Base-by-base conservation (phyloP, 2,888 invertebrate species). In the Euplexia lucipara region DNA sequence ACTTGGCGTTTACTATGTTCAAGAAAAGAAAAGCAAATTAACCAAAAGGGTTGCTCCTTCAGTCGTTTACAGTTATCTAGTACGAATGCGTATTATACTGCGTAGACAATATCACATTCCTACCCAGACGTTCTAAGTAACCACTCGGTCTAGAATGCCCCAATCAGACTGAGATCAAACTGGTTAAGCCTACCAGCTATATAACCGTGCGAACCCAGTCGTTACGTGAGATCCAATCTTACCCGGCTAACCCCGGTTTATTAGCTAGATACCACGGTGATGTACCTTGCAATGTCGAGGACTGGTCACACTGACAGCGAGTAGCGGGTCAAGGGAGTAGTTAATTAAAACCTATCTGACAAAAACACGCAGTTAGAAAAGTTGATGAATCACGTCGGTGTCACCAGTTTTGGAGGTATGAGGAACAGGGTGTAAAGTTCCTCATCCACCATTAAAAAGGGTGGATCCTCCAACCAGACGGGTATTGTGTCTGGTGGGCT, bases 141-240 rank as follows among this genome's bases (percentile, higher is more conserved):
- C 51, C 42, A n/a, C 42, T 73, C 47, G 20, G 52, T 73, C 41
- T 67, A 54, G 74, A 73, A 74, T 30, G 37, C 42, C 41, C 67
- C 69, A 75, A 75, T 75, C 75, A 78, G 75, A 62, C 47, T 20
- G 32, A 75, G 75, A 78, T 75, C 69, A 78, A 68, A 78, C 56
- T n/a, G 62, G 61, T 26, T 75, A 78, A 78, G 75, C 78, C 75
- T 74, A 74, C 32, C n/a, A 42, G 58, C 56, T 66, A 66, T 60
- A 78, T 74, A 71, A 37, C 53, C 45, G 78, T 78, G 74, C 74
- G 69, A 78, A 73, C 48, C 54, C 60, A 67, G 74, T 78, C 74
- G 78, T 78, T 73, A 74, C 44, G 74, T 74, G 74, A 74, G 56
- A 74, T 74, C 78, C 74, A 74, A 74, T 74, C 74, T 74, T 78